These are phyloP conservation scores for Sphaeridia pumilis DNA, from an alignment of 2,888 invertebrate species.

Conservation along the genomic window DNA sequence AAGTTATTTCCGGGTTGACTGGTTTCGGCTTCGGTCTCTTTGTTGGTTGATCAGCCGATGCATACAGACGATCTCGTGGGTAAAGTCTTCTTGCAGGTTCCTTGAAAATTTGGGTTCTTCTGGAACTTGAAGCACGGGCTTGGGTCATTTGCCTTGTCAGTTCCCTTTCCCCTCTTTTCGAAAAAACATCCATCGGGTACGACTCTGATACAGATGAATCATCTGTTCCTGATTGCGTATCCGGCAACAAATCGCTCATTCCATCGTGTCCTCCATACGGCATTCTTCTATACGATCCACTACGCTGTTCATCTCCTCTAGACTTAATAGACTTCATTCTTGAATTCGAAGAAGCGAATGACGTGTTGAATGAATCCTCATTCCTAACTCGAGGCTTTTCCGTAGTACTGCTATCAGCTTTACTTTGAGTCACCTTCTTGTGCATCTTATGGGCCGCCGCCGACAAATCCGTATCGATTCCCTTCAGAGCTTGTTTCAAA, in stretches of 20 bases:
- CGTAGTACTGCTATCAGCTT: conserved; percentile 1
- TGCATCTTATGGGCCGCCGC: too few relatives aligned
- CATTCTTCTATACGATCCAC: not conserved
- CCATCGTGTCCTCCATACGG: not conserved
- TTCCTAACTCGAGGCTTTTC: not conserved
- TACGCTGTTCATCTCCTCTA: not conserved
- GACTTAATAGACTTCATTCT: not conserved
- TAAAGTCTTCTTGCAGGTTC: not conserved
- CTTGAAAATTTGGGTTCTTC: not conserved
- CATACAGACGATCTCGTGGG: not conserved
- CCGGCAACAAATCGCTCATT: not conserved
- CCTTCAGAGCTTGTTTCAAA: conserved; percentile 9
- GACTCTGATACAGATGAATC: conserved; percentile 9
- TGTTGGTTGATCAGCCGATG: not conserved
- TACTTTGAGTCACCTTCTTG: not conserved
- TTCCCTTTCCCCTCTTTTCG: not conserved
- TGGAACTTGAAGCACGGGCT: not conserved
- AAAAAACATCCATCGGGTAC: conserved; percentile 4
- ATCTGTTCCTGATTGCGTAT: not conserved
- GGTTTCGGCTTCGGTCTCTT: not conserved
- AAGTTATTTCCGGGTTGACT: not conserved
- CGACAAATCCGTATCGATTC: not conserved
- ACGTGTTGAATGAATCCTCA: not conserved
- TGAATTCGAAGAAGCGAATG: not conserved
- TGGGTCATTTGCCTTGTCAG: not conserved